Evolutionary conservation across 2,113 vertebrate genomes (phyloP).

Genomic region (Eublepharis macularius): DNA sequence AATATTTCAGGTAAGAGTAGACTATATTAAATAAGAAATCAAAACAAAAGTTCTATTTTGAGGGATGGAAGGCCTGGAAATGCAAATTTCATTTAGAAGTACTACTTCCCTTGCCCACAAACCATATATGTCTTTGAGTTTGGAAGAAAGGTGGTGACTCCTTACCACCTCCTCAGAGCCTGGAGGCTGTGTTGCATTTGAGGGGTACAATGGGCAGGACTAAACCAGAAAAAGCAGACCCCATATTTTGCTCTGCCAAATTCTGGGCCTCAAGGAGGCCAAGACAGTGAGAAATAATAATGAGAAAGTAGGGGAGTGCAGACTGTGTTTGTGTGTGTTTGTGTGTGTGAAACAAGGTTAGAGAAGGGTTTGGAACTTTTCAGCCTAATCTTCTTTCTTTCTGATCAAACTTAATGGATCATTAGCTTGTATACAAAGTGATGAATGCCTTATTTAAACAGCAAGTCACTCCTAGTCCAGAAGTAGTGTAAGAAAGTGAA

Average conservation of each 20-base stretch:
- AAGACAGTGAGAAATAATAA: background rate
- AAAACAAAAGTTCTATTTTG: background rate
- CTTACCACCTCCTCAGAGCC: background rate
- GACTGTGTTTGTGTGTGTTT: too few species aligned
- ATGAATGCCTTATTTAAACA: background rate
- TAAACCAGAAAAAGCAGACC: background rate
- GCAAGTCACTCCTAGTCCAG: background rate
- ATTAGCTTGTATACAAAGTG: background rate
- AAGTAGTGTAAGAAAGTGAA: background rate
- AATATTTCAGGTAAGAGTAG: background rate
- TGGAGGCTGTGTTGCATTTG: background rate
- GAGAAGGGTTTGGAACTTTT: background rate
- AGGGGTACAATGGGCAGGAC: background rate
- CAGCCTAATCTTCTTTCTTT: background rate
- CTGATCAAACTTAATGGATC: background rate
- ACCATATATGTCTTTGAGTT: background rate
- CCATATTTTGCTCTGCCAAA: background rate
- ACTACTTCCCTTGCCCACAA: background rate
- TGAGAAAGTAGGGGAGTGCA: background rate
- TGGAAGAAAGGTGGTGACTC: background rate
- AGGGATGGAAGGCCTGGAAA: background rate
- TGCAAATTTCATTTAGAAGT: background rate
- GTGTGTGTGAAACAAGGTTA: background rate
- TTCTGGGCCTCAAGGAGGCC: background rate
- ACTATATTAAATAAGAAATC: background rate